phyloP scores from a whole-genome alignment of 2,113 vertebrate species.

The Sander vitreus region DNA sequence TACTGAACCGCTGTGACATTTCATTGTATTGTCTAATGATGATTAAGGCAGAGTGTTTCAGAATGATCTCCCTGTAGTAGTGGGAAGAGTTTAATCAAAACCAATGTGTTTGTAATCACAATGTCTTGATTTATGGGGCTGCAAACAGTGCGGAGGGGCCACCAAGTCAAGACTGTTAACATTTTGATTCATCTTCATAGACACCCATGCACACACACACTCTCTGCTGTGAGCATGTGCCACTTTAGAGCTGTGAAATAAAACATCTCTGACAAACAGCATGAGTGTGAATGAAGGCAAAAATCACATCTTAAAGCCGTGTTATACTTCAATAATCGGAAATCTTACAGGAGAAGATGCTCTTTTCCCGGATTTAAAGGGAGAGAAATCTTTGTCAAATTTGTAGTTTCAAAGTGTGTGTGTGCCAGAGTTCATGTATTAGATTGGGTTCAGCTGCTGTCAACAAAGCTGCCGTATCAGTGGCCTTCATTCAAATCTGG shows the following conservation, averaged over 20 bases:
- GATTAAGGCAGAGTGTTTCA: conserved; percentile 37
- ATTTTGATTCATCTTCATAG: conserved; percentile 52
- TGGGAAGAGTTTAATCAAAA: conserved; percentile 39
- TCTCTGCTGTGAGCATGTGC: conserved; percentile 10
- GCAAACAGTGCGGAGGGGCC: background rate
- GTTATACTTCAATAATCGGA: conserved; percentile 5
- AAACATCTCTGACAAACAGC: conserved; percentile 57
- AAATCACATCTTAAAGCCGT: conserved; percentile 6
- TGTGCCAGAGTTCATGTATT: conserved; percentile 30
- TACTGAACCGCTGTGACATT: conserved; percentile 20
- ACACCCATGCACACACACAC: background rate
- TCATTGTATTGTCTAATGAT: conserved; percentile 25
- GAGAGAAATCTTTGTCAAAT: conserved; percentile 30
- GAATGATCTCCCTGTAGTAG: background rate
- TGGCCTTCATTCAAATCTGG: background rate
- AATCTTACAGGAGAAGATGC: background rate
- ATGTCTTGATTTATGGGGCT: conserved; percentile 39
- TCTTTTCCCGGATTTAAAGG: conserved; percentile 37
- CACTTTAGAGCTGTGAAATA: conserved; percentile 23
- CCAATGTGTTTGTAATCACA: conserved; percentile 14
- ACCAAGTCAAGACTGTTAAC: conserved; percentile 39
- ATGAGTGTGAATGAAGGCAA: conserved; percentile 7
- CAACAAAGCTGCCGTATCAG: background rate
- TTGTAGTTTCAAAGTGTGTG: conserved; percentile 5
- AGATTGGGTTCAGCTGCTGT: conserved; percentile 52